phyloP scores from a whole-genome alignment of 2,888 invertebrate genomes.

The Yponomeuta evonymella region DNA sequence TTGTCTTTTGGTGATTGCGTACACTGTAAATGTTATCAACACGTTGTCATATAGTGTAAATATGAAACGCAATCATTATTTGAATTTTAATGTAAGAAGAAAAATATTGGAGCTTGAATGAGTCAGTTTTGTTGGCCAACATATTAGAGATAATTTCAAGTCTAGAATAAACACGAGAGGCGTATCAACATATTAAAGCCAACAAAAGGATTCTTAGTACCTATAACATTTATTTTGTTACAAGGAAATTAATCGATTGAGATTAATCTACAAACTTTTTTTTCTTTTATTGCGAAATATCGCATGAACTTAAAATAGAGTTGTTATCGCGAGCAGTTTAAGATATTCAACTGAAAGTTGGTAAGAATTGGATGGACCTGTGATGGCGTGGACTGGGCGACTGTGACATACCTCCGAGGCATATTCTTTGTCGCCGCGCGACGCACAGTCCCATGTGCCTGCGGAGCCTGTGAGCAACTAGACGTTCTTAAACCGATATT shows the following conservation, averaged over 20 bases:
- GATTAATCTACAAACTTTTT: not conserved
- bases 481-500: too few species aligned
- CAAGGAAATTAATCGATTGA: not conserved
- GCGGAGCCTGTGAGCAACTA: too few species aligned
- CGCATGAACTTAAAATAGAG: constrained; percentile 1
- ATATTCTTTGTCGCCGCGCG: too few species aligned
- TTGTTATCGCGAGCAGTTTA: not conserved
- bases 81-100: constrained; percentile 6
- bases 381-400: not conserved
- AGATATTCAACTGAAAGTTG: not conserved
- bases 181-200: not conserved
- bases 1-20: constrained; percentile 9
- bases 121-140: constrained; percentile 5
- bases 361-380: not conserved
- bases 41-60: constrained; percentile 40
- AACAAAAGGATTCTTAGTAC: not conserved
- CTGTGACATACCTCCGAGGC: not conserved
- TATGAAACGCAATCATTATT: constrained; percentile 29
- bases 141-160: not conserved
- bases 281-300: not conserved
- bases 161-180: not conserved
- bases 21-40: constrained; percentile 37
- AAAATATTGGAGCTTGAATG: not conserved
- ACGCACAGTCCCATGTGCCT: too few species aligned
- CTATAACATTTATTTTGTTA: not conserved